These are phyloP conservation scores for Sarcophaga carnaria DNA, from an alignment of 2,888 invertebrate species.

Conservation along the genomic window DNA sequence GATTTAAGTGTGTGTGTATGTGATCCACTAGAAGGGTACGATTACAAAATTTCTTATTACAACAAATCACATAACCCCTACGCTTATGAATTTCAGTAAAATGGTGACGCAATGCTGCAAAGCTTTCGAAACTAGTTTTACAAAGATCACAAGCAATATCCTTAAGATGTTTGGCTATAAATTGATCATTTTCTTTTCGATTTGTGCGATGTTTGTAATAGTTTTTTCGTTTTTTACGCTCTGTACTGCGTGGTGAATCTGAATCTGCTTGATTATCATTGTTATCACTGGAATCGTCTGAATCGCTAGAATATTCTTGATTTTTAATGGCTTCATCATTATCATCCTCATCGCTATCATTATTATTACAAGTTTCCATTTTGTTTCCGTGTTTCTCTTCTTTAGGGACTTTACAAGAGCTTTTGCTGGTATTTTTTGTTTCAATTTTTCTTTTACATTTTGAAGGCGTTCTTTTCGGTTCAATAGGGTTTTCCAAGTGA, in stretches of 20 bases:
- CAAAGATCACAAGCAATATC: slow-evolving; percentile 54
- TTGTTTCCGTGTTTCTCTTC: not conserved
- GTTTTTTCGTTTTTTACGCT: not conserved
- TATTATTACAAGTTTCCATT: not conserved
- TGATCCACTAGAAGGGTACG: slow-evolving; percentile 78
- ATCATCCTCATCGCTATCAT: not conserved
- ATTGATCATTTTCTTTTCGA: slow-evolving; percentile 44
- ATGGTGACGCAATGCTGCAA: slow-evolving; percentile 45
- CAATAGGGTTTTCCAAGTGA: slow-evolving; percentile 33
- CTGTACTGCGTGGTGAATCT: not conserved
- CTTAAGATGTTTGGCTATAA: slow-evolving; percentile 53
- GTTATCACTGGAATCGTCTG: not conserved
- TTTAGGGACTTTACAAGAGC: not conserved
- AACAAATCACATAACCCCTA: slow-evolving; percentile 78
- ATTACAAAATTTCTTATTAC: slow-evolving; percentile 77
- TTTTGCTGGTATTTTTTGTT: not conserved
- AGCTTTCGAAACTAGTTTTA: slow-evolving; percentile 36
- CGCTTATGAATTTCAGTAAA: slow-evolving; percentile 66
- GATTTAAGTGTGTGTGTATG: slow-evolving; percentile 77
- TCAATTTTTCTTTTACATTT: not conserved
- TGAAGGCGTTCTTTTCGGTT: not conserved
- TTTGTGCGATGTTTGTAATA: not conserved
- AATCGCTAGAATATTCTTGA: not conserved
- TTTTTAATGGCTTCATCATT: too few relatives aligned
- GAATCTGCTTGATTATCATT: slow-evolving; percentile 1